A percentile compares a stretch with the other conserved stretches of the same genome.
Conservation (phyloP, 2,113 vertebrate genomes). For the Microcebus jonahi region DNA sequence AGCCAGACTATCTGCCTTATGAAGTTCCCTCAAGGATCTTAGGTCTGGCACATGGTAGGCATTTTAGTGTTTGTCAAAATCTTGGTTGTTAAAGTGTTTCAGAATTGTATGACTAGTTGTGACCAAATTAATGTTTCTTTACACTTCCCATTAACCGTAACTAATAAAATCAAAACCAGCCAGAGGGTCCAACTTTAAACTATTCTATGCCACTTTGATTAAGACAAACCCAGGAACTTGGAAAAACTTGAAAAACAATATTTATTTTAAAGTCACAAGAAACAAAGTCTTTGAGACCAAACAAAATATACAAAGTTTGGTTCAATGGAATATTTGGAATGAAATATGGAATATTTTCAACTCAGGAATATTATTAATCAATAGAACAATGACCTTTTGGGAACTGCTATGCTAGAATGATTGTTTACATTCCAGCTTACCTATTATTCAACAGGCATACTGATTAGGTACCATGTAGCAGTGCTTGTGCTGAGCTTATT, state of each 20-base stretch:
- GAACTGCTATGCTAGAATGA: background rate
- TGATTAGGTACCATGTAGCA: background rate
- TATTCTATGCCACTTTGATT: background rate
- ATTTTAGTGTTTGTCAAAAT: background rate
- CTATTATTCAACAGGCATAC: background rate
- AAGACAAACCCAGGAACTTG: background rate
- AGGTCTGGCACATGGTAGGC: background rate
- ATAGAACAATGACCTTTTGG: background rate
- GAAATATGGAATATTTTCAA: background rate
- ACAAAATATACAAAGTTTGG: no score
- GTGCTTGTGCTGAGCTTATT: background rate
- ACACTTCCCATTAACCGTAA: background rate
- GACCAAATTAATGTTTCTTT: background rate
- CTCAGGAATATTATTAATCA: background rate
- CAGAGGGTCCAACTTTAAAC: background rate
- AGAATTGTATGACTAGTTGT: background rate
- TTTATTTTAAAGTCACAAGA: no score
- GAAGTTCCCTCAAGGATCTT: background rate
- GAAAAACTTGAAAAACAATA: background rate
- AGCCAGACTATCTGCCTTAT: background rate
- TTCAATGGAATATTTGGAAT: background rate
- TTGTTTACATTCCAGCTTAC: background rate
- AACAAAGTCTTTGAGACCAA: no score
- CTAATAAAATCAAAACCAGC: background rate
- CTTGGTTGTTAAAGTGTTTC: background rate